phyloP scores from a whole-genome alignment of 2,888 invertebrate genomes.

The Notocelia uddmanniana region DNA sequence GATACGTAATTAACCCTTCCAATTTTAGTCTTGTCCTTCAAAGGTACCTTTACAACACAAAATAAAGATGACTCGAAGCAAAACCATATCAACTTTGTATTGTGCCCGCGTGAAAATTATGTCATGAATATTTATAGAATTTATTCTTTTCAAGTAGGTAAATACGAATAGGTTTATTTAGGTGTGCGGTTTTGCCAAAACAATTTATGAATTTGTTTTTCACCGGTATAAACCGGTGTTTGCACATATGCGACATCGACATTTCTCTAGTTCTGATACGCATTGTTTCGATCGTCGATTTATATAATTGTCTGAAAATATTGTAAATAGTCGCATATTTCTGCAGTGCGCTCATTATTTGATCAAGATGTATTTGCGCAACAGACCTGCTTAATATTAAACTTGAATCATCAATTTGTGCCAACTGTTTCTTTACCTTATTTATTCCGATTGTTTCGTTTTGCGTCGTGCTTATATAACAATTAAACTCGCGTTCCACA shows the following conservation, averaged over 20 bases:
- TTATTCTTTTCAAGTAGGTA: conserved; percentile 64
- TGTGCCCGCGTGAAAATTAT: conserved; percentile 57
- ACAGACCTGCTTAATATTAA: conserved; percentile 40
- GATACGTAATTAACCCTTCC: not conserved
- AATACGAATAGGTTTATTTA: conserved; percentile 55
- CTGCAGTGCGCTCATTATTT: conserved; percentile 46
- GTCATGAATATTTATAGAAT: conserved; percentile 71
- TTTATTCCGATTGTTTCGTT: conserved; percentile 29
- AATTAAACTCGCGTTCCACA: conserved; percentile 11
- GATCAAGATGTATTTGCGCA: conserved; percentile 37
- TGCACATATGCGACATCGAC: conserved; percentile 61
- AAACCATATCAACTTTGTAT: conserved; percentile 12
- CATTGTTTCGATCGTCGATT: conserved; percentile 56
- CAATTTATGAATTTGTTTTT: conserved; percentile 24
- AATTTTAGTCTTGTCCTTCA: not conserved
- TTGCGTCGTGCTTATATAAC: conserved; percentile 25
- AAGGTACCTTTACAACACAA: not conserved
- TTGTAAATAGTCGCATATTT: conserved; percentile 42
- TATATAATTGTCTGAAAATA: conserved; percentile 41
- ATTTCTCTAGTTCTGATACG: conserved; percentile 50
- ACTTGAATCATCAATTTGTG: conserved; percentile 36
- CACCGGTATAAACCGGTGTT: conserved; percentile 52
- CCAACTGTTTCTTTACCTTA: conserved; percentile 34
- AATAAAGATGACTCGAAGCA: not conserved
- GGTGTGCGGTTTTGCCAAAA: conserved; percentile 29